Conservation (phyloP, 2,888 invertebrate species). For the Himalopsyche tibetana region DNA sequence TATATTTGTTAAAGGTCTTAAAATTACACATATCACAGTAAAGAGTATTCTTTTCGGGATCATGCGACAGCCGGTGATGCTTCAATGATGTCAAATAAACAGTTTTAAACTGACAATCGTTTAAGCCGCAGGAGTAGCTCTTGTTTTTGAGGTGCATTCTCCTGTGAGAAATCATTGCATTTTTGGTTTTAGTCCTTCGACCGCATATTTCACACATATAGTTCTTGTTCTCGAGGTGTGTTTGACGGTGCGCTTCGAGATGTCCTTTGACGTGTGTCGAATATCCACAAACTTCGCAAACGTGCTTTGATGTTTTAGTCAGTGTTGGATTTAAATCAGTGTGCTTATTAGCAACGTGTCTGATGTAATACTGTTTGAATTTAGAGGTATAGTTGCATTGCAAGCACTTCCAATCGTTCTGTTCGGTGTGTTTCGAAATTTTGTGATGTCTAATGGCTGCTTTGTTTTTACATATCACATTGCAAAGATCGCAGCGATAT, state of each 20-base stretch:
- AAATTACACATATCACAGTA: conserved; percentile 11
- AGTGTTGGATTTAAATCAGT: not conserved
- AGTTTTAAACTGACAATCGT: not conserved
- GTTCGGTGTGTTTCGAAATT: conserved; percentile 14
- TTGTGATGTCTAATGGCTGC: conserved; percentile 4
- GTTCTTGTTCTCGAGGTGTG: conserved; percentile 14
- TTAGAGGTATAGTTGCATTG: not conserved
- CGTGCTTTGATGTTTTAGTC: not conserved
- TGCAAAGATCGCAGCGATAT: conserved; percentile 7
- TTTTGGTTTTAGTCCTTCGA: not conserved
- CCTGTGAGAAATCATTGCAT: conserved; percentile 18
- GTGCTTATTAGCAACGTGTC: not conserved
- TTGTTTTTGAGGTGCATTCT: conserved; percentile 2
- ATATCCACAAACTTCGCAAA: conserved; percentile 10
- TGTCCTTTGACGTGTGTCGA: not conserved
- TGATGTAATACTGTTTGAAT: conserved; percentile 20
- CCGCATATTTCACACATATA: conserved; percentile 27
- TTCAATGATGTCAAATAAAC: not conserved
- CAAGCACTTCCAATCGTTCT: not conserved
- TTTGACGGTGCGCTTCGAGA: not conserved
- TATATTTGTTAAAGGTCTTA: conserved; percentile 1
- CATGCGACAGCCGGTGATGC: conserved; percentile 13
- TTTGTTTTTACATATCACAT: conserved; percentile 4
- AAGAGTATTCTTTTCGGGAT: not conserved
- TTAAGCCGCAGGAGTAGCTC: not conserved